phyloP scores from a whole-genome alignment of 2,888 invertebrate species.

The Heliconius ismenius region DNA sequence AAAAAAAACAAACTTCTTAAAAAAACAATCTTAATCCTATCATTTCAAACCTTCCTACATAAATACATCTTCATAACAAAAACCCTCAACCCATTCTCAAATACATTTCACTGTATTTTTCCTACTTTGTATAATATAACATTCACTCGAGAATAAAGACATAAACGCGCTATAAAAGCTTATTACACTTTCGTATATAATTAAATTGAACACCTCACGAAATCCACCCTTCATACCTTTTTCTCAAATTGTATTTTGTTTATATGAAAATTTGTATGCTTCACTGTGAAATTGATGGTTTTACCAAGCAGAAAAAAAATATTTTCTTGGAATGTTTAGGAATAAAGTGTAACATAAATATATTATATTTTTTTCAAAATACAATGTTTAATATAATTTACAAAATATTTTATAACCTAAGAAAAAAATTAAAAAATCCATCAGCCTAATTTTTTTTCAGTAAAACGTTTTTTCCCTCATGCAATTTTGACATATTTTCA shows the following conservation, averaged over 20 bases:
- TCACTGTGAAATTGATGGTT: not conserved
- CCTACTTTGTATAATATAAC: conserved; percentile 24
- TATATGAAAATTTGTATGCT: not conserved
- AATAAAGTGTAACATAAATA: too few species aligned
- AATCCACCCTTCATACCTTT: conserved; percentile 42
- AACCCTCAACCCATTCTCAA: not conserved
- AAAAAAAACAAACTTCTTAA: not conserved
- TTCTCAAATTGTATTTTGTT: conserved; percentile 35
- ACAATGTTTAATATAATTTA: too few species aligned
- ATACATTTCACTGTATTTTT: conserved; percentile 14
- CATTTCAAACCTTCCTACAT: not conserved
- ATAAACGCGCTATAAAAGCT: conserved; percentile 66
- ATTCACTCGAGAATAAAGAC: conserved; percentile 53
- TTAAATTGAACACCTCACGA: conserved; percentile 61
- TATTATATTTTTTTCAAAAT: too few species aligned
- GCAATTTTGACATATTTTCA: too few species aligned
- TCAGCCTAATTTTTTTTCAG: too few species aligned
- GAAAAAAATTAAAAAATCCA: too few species aligned
- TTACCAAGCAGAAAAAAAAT: too few species aligned
- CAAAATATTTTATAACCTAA: too few species aligned
- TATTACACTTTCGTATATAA: conserved; percentile 71
- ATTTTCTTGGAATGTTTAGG: too few species aligned
- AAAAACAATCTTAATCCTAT: not conserved
- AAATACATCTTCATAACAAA: conserved; percentile 8
- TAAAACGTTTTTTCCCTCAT: too few species aligned